Base-by-base conservation (phyloP, 2,113 vertebrate genomes). In the Chlorocebus sabaeus region DNA sequence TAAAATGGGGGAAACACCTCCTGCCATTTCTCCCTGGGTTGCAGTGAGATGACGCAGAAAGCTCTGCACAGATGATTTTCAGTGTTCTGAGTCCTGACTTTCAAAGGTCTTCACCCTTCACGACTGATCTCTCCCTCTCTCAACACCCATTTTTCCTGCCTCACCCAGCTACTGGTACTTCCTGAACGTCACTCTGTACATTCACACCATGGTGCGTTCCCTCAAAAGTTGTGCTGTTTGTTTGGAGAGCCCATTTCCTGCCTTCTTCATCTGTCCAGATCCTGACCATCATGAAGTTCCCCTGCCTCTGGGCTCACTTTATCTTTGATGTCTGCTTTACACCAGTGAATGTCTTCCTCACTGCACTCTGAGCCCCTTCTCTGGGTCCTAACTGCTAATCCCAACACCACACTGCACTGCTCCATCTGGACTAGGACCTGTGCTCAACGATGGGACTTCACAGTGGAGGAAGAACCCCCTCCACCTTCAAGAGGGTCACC, bases 121-220 rank as follows among this genome's bases (percentile, higher is more conserved):
- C 68, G 61, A 38, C 27, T 45, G 25, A 45, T 61, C 43, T 32
- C 67, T 88, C 52, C 48, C 43, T 82, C 50, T 76, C 61, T 38
- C 79, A 32, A 96, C 40, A 89, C 78, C 92, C 75, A 72, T 94
- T 84, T 87, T 97, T 94, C 43, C 48, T 23, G 45, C 92, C n/a
- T 55, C 25, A 22, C 76, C 61, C 6, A 13, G 7, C 57, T 30
- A 23, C 38, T 72, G 76, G 70, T 12, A 38, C 84, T 93, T 97
- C 23, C 86, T 61, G 85, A 95, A 76, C 23, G 59, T 96, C 38
- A 27, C 52, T 6, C 32, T 57, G 50, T 2, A 18, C 18, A 9
- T 57, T 72, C 78, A 94, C 0, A 5, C 52, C 68, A 22, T 52
- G 17, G 20, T 64, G 72, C 76, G 70, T 27, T 95, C 57, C 30